Base-by-base conservation (phyloP, 2,888 invertebrate genomes). In the Chrysolina haemoptera region DNA sequence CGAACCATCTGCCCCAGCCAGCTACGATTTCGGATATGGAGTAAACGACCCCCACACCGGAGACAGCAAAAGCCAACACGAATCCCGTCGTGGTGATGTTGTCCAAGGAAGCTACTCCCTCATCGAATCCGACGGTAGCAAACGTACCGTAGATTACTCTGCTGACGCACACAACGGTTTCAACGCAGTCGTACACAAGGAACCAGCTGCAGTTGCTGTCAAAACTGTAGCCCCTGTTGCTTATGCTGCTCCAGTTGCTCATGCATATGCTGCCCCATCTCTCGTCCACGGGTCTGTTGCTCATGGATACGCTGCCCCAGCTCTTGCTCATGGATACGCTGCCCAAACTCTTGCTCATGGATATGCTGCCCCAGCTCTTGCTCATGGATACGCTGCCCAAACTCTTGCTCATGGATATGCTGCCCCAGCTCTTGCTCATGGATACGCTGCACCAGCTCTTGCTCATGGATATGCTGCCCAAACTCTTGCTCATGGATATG, bases 111-210 rank as follows among this genome's bases (percentile, higher is more conserved):
- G 86, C 78, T 90, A 90, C 78, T 88, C 89, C 72, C 81, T 90
- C 1, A 86, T 90, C 78, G 90, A 90, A 74, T 81, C 90, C 20
- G 90, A 90, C 84, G 90, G 90, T 18, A 87, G 87, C 78, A 86
- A 86, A 65, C 88, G 90, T 74, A 86, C 87, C 41, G 90, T 90
- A 14, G 88, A 89, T 20, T 90, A 90, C 83, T 87, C 87, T 70
- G 88, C 90, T 18, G 90, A 90, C 81, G 85, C 87, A 22, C 88
- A 89, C 78, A 88, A 84, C 75, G 90, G 90, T 70, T 90, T 90
- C 85, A 89, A 90, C 81, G 90, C 90, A 6, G 81, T 89, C 53
- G 90, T 90, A 0, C 87, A 87, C 71, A 89, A 88, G 43, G 89
- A 90, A 78, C 89, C 89, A 74, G 87, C 88, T 68, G 79, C 81